Base-by-base conservation (phyloP, 2,113 vertebrate genomes). In the Colistium nudipinnis region DNA sequence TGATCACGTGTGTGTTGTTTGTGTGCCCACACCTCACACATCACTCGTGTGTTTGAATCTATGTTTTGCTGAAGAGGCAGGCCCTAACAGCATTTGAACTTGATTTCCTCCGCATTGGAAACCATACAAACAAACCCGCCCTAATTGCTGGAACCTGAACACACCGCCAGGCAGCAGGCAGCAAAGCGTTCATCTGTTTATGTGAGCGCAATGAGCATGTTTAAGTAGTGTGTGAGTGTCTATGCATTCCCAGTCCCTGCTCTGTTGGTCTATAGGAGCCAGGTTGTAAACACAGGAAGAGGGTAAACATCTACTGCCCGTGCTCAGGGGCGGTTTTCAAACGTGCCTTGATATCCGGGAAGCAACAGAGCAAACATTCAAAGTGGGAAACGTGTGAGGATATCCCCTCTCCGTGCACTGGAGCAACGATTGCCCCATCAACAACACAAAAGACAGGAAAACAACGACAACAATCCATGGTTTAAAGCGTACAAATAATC, bases 381-480 rank as follows among this genome's bases (percentile, higher is more conserved):
- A 63, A 71, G 45, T 31, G 69, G 74, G 62, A 76, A 73, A 71
- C 76, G 48, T 67, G 38, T 24, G 51, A 70, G 69, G 64, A 80
- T 65, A 72, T 65, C 62, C 56, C 60, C 27, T 72, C 56, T 66
- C 16, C 49, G 47, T 65, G 48, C 60, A 27, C 10, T 20, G 17
- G 25, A 63, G 39, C 56, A 56, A 72, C 36, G 28, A 24, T 4
- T 39, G 36, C 16, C 36, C 16, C 10, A 4, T 39, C 16, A 39
- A 39, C 10, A 39, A 14, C n/a, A 28, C 14, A 51, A 1, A 27
- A 51, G 47, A 9, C 47, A 49, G 24, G 25, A 47, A 27, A 16
- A 24, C 4, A 49, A 24, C 19, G 4, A n/a, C 47, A 27, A 25
- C 45, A 48, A 48, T 24, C 45, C 45, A n/a, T 10, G 10, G n/a